A percentile compares a stretch with the other conserved stretches of the same genome.
phyloP scores from a whole-genome alignment of 2,113 vertebrate species.

The Aphelocoma coerulescens region DNA sequence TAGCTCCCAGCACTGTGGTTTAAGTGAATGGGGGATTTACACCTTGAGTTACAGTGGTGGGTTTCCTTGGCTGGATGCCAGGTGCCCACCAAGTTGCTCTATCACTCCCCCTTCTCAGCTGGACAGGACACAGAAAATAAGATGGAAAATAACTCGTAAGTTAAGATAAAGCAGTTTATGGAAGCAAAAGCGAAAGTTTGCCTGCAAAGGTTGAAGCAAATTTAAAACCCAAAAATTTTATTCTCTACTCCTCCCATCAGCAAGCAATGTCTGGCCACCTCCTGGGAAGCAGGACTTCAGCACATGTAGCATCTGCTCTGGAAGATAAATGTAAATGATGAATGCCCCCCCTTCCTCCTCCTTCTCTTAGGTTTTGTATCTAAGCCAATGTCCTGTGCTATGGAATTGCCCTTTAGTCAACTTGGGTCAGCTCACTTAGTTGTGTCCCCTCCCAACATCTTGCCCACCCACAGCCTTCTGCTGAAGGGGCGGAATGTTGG shows the following conservation, averaged over 20 bases:
- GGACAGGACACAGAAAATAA: neutral
- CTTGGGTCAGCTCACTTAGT: neutral
- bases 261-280: fast-evolving
- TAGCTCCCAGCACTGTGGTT: neutral
- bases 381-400: fast-evolving
- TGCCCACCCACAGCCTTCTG: fast-evolving
- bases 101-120: neutral
- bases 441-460: neutral
- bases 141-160: neutral
- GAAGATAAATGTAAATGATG: neutral
- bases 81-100: neutral
- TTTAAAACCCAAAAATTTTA: neutral
- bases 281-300: neutral
- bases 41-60: neutral
- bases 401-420: fast-evolving
- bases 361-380: neutral
- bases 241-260: neutral
- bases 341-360: neutral
- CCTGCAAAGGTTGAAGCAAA: neutral
- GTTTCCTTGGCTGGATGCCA: neutral
- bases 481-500: neutral
- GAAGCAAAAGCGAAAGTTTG: neutral
- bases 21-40: neutral
- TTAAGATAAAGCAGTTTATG: neutral
- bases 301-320: neutral